Evolutionary conservation across 1,140 invertebrate species (phyloP).

Genomic region (Pinna nobilis): DNA sequence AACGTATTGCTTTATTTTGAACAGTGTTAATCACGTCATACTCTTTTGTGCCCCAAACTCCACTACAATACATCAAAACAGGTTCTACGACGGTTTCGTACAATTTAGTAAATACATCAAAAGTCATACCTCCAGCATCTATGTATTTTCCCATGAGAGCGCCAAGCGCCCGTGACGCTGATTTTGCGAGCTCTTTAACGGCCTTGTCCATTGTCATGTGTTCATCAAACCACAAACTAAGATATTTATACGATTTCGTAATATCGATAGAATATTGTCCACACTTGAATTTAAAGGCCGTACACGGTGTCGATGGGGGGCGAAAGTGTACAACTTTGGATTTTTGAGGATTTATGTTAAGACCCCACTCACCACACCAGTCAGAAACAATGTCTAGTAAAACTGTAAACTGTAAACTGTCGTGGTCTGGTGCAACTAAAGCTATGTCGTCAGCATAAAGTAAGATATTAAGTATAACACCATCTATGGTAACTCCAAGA

Average conservation of each 20-base stretch:
- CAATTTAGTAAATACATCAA: conserved; percentile 4
- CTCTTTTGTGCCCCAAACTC: conserved; percentile 7
- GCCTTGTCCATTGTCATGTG: conserved; percentile 7
- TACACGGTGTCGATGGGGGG: neutral
- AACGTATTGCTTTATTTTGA: conserved; percentile 24
- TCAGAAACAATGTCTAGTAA: no score
- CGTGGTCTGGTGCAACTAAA: no score
- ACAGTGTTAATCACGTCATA: neutral
- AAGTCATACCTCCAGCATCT: conserved; percentile 8
- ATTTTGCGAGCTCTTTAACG: conserved; percentile 4
- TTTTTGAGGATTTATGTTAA: conserved; percentile 18
- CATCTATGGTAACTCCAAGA: conserved; percentile 11
- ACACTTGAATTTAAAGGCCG: conserved; percentile 1
- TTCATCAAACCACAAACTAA: conserved; percentile 21
- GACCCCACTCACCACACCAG: conserved; percentile 5
- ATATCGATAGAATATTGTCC: neutral
- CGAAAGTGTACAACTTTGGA: conserved; percentile 27
- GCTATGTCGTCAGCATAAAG: no score
- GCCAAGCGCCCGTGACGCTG: neutral
- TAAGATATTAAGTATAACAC: neutral
- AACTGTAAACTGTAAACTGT: no score
- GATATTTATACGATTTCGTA: conserved; percentile 17
- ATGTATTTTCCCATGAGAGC: conserved; percentile 1
- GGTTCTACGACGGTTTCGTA: conserved; percentile 8
- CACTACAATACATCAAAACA: conserved; percentile 12